A percentile compares a stretch with the other conserved stretches of the same genome.
Conservation (phyloP, 64 coral and sea anemone genomes). For the Pachyseris speciosa region DNA sequence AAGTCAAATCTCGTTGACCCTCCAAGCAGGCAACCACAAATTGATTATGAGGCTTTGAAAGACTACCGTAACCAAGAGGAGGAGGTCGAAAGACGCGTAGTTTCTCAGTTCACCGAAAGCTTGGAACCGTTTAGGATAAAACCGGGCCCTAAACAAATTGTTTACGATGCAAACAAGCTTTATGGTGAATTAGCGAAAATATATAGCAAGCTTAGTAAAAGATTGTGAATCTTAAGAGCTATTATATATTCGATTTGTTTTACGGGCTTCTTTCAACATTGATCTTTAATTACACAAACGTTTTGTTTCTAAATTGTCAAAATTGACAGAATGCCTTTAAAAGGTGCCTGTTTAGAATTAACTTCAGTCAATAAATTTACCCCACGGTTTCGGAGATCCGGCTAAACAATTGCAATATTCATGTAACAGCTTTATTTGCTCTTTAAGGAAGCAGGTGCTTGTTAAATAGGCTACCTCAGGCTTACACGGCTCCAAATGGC, state of each 20-base stretch:
- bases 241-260: background rate
- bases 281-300: too few species aligned
- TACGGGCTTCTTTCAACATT: too few species aligned
- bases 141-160: slow-evolving; percentile 67
- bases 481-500: too few species aligned
- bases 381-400: too few species aligned
- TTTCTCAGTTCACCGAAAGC: slow-evolving; percentile 69
- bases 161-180: slow-evolving; percentile 70
- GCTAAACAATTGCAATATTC: too few species aligned
- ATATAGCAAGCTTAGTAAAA: background rate
- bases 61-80: slow-evolving; percentile 66
- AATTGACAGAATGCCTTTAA: too few species aligned
- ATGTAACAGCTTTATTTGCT: background rate
- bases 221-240: background rate
- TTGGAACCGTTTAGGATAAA: slow-evolving; percentile 65
- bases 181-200: slow-evolving; percentile 37
- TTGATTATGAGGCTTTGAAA: slow-evolving; percentile 62
- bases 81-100: slow-evolving; percentile 45
- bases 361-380: too few species aligned
- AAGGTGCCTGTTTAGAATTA: too few species aligned
- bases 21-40: slow-evolving; percentile 72
- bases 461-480: too few species aligned
- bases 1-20: slow-evolving; percentile 45
- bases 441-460: too few species aligned
- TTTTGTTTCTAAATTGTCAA: too few species aligned